Conservation (phyloP, 2,888 invertebrate genomes). For the Epinotia ramella region DNA sequence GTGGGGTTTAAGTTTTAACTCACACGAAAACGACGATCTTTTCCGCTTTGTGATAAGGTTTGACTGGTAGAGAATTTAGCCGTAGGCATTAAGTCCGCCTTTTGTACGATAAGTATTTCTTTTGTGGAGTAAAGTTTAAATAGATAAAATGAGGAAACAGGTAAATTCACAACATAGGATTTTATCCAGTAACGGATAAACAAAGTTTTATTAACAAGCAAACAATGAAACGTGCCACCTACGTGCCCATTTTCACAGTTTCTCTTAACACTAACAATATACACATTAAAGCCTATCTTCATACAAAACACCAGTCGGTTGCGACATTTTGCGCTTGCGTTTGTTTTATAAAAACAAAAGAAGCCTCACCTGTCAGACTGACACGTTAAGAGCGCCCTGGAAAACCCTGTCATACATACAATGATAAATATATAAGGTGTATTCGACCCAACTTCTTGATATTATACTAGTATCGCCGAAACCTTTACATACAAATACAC, state of each 20-base stretch:
- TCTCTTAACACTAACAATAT: background rate
- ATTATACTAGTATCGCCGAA: background rate
- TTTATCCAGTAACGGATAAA: background rate
- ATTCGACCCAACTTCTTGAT: background rate
- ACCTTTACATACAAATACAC: too few relatives aligned
- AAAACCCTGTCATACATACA: slow-evolving; percentile 42
- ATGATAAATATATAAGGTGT: slow-evolving; percentile 40
- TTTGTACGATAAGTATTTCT: too few relatives aligned
- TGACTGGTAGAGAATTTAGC: too few relatives aligned
- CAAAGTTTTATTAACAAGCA: background rate
- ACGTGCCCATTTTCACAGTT: slow-evolving; percentile 8
- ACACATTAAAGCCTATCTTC: background rate
- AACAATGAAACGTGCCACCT: slow-evolving; percentile 9
- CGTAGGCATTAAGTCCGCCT: too few relatives aligned
- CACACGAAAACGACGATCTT: too few relatives aligned
- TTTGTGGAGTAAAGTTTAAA: too few relatives aligned
- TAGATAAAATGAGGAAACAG: too few relatives aligned
- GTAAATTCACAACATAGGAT: too few relatives aligned
- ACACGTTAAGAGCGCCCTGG: slow-evolving; percentile 19
- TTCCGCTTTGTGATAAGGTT: too few relatives aligned
- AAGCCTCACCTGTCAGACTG: slow-evolving; percentile 33
- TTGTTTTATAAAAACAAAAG: slow-evolving; percentile 36
- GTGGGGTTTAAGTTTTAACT: too few relatives aligned
- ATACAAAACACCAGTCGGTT: background rate
- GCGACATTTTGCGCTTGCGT: background rate